phyloP scores from a whole-genome alignment of 1,140 invertebrate genomes.

The Latrodectus geometricus region DNA sequence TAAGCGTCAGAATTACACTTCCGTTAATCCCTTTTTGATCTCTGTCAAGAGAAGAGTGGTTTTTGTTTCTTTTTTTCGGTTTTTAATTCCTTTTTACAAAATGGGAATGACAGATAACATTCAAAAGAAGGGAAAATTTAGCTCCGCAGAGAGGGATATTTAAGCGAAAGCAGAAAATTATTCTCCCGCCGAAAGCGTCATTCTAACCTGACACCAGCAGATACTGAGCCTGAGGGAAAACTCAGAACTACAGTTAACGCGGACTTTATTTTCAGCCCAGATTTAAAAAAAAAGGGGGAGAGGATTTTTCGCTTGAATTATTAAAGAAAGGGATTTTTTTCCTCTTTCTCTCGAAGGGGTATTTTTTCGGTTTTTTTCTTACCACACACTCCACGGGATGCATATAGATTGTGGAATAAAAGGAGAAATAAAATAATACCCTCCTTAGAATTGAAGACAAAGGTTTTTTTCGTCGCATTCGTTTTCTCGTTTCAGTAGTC shows the following conservation, averaged over 20 bases:
- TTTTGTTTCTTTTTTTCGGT: not conserved
- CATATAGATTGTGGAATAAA: slow-evolving; percentile 1
- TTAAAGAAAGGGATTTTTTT: not conserved
- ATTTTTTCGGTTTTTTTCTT: no score
- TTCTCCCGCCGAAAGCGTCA: not conserved
- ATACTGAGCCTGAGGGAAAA: not conserved
- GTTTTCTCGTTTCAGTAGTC: not conserved
- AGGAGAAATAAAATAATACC: not conserved
- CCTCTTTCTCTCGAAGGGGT: not conserved
- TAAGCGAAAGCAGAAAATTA: not conserved
- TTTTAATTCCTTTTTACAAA: slow-evolving; percentile 17
- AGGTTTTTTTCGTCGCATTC: not conserved
- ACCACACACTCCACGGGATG: no score
- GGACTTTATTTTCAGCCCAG: slow-evolving; percentile 19
- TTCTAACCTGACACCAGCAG: slow-evolving; percentile 3
- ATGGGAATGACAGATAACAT: slow-evolving; percentile 22
- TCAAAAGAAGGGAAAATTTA: slow-evolving; percentile 7
- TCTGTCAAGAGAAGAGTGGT: not conserved
- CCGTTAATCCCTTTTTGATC: not conserved
- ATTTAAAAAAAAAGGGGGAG: not conserved
- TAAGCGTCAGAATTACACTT: not conserved
- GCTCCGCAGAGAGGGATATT: not conserved
- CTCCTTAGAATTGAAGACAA: not conserved
- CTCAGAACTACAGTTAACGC: not conserved
- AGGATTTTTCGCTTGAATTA: slow-evolving; percentile 19